Conservation (phyloP, 2,113 vertebrate genomes). For the Sphyrna mokarran region DNA sequence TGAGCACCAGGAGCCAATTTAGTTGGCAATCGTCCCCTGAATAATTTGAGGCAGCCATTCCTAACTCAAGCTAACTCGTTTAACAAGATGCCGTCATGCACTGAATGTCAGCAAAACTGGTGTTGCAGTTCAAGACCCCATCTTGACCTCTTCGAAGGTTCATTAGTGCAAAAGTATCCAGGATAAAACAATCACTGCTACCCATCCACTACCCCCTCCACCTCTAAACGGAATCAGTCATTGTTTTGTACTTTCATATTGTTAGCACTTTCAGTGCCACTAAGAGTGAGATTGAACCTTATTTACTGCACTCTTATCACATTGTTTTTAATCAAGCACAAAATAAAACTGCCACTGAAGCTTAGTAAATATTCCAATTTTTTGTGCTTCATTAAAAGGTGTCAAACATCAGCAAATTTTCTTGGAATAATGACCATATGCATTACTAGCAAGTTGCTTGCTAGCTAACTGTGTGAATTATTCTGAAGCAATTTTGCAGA, state of each 20-base stretch:
- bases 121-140: background rate
- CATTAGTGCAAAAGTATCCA: background rate
- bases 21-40: background rate
- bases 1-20: background rate
- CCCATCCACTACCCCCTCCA: too few species aligned
- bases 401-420: background rate
- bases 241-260: background rate
- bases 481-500: background rate
- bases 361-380: slow-evolving; percentile 8
- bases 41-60: background rate
- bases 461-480: background rate
- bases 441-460: background rate
- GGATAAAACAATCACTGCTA: background rate
- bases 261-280: slow-evolving; percentile 2
- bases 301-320: background rate
- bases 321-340: background rate
- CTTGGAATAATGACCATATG: background rate
- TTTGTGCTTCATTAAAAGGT: background rate
- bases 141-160: background rate
- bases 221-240: background rate
- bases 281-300: background rate
- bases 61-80: background rate
- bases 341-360: background rate
- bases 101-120: background rate
- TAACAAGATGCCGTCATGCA: background rate